Percentiles rank a stretch among this genome's conserved stretches.
Conservation (phyloP, 2,113 vertebrate genomes). For the Trinectes maculatus region DNA sequence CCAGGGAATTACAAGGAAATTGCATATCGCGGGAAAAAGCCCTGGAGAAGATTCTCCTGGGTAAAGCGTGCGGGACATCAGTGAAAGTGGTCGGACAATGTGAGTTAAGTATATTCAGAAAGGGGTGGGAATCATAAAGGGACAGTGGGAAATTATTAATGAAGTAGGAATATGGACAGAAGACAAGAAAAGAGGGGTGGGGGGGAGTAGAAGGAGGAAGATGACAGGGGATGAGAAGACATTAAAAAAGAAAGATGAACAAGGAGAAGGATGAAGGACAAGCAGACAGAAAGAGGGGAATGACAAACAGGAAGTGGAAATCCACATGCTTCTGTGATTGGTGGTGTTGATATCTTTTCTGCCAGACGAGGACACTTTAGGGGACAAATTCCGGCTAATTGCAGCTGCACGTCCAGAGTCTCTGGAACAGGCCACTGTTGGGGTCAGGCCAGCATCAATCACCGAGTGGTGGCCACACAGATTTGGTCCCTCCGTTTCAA, state of each 20-base stretch:
- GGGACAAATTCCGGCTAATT: conserved; percentile 89
- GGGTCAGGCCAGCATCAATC: conserved; percentile 75
- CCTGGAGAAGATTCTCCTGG: conserved; percentile 2
- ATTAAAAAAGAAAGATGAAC: background rate
- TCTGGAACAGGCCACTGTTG: conserved; percentile 43
- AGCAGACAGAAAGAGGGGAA: no score
- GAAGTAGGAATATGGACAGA: background rate
- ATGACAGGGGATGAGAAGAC: background rate
- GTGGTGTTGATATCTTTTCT: conserved; percentile 5
- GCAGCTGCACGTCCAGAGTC: conserved; percentile 67
- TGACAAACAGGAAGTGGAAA: background rate
- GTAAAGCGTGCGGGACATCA: background rate
- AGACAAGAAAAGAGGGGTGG: background rate
- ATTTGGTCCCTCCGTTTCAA: conserved; percentile 58
- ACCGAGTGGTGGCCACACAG: conserved; percentile 47
- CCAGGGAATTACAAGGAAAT: conserved; percentile 24
- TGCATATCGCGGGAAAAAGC: conserved; percentile 10
- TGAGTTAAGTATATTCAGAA: conserved; percentile 11
- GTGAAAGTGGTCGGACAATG: background rate
- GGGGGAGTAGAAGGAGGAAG: background rate
- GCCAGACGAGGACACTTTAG: conserved; percentile 58
- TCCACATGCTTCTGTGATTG: background rate
- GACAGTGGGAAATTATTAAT: background rate
- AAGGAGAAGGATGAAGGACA: background rate
- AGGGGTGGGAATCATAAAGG: background rate